A percentile compares a stretch with the other conserved stretches of the same genome.
Conservation (phyloP, 2,797 vertebrate genomes). For the Hypotaenidia philippensis region DNA sequence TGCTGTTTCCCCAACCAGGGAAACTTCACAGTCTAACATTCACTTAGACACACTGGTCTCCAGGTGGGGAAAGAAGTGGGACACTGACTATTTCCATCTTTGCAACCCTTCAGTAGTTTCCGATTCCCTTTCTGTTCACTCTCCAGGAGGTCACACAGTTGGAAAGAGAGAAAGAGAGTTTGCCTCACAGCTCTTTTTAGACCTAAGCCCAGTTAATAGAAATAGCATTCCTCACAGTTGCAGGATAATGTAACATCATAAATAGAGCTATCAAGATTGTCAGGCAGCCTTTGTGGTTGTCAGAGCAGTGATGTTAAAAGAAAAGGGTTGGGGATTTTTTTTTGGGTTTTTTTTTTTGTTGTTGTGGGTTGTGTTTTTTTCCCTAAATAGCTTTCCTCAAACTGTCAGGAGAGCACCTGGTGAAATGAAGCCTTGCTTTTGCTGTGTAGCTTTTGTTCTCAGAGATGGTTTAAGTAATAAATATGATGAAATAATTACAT, state of each 20-base stretch:
- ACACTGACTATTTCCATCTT: neutral
- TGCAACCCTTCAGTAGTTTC: neutral
- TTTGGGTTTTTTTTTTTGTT: neutral
- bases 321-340: neutral
- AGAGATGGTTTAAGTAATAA: constrained; percentile 63
- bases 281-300: constrained; percentile 73
- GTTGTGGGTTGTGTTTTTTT: neutral
- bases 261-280: constrained; percentile 77
- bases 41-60: neutral
- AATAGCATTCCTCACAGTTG: constrained; percentile 58
- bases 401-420: constrained; percentile 67
- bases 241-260: constrained; percentile 72
- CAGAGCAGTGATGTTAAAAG: constrained; percentile 72
- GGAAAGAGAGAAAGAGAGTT: neutral
- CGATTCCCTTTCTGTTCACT: neutral
- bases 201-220: constrained; percentile 49
- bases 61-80: neutral
- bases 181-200: constrained; percentile 58
- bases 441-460: constrained; percentile 53
- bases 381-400: constrained; percentile 52
- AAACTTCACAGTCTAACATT: neutral
- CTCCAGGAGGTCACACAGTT: neutral
- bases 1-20: neutral
- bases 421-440: constrained; percentile 65
- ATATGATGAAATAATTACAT: constrained; percentile 76